Percentiles rank a stretch among this genome's conserved stretches.
Conservation (phyloP, 2,113 vertebrate species). For the Bubo scandiacus region DNA sequence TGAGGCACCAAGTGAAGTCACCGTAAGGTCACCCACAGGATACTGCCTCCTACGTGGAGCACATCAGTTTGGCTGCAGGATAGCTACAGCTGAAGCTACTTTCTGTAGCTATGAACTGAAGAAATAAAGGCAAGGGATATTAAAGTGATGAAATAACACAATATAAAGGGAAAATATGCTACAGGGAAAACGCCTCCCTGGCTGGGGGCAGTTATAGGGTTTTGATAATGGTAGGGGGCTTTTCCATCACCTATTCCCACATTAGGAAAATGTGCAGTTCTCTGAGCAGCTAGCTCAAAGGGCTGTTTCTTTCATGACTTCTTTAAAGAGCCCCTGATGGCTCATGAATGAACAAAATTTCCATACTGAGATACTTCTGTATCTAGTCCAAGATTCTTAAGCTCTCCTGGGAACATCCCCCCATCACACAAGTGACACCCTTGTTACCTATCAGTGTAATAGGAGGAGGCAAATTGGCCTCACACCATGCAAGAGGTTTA, state of each 20-base stretch:
- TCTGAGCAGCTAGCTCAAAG: background rate
- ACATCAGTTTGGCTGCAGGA: slow-evolving; percentile 28
- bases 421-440: background rate
- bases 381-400: background rate
- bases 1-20: slow-evolving; percentile 33
- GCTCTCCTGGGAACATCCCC: background rate
- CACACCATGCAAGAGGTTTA: background rate
- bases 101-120: slow-evolving; percentile 23
- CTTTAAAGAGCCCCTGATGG: background rate
- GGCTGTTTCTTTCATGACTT: background rate
- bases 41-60: background rate
- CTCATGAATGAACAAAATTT: background rate
- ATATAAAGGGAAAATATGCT: background rate
- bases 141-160: slow-evolving; percentile 29
- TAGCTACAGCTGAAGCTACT: background rate
- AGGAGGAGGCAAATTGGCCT: background rate
- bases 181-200: background rate
- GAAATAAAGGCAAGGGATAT: background rate
- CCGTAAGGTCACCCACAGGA: slow-evolving; percentile 6
- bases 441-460: background rate
- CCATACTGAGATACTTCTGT: background rate
- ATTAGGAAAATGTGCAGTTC: background rate
- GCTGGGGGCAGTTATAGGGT: background rate
- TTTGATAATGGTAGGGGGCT: background rate
- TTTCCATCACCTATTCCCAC: background rate